Evolutionary conservation across 2,888 invertebrate species (phyloP), one percentile per base, ranked within the genome.

Genomic region (Aromia moschata): DNA sequence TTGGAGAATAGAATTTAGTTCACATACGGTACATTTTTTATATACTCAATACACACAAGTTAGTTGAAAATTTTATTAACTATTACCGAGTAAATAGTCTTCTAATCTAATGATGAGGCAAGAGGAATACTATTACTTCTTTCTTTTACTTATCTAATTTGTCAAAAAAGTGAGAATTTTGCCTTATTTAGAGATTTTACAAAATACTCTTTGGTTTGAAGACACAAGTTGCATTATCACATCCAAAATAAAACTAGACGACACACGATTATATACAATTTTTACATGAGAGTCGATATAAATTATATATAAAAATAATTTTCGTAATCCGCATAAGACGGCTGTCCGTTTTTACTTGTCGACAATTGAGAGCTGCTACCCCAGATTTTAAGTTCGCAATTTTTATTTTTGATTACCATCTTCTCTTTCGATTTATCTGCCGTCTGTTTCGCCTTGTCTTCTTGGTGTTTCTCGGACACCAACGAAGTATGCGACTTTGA

Each of bases 231-330:
- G 58, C 56, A 56, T n/a, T 61, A 60, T 65, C 62, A 65, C 65
- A 65, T 62, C 44, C 14, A 64, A 58, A 52, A 62, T 36, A 52
- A 59, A 59, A 62, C 56, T 60, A 62, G 49, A 60, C 41, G 41
- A 56, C 62, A 60, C 61, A 60, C 61, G 44, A 14, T 41, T 65
- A 65, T 65, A 36, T 62, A 65, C 65, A 65, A 40, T 60, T 57
- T 53, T 51, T 58, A 62, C 52, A 65, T 40, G 12, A 30, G 2
- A 31, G 10, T 47, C 33, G 16, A 20, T 20, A 30, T 45, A 43
- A 30, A 52, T 60, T 60, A 88, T 73, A 88, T 88, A 74, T 87
- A 88, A 73, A 88, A 85, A 76, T 86, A 88, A 78, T 88, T 87
- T 73, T 88, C 87, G 71, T 88, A 87, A 67, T 87, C 85, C 38